A percentile compares a stretch with the other conserved stretches of the same genome.
Evolutionary conservation across 2,113 vertebrate genomes (phyloP).

Genomic region (Embiotoca jacksoni): DNA sequence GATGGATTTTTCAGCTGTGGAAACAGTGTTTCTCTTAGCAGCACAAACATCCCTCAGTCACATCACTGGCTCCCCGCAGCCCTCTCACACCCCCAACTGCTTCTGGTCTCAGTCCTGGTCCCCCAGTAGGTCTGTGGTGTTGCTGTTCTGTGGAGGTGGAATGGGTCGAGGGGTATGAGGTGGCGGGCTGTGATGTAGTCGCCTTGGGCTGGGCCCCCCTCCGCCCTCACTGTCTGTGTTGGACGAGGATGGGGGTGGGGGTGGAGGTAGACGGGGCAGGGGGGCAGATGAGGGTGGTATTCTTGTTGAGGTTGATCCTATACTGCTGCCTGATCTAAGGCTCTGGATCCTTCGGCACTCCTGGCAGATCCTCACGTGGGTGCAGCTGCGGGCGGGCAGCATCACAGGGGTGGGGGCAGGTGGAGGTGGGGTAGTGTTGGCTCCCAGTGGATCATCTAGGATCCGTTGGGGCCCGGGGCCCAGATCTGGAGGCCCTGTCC

Average conservation of each 20-base stretch:
- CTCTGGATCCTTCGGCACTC: conserved; percentile 93
- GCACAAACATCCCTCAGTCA: conserved; percentile 37
- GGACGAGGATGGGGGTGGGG: conserved; percentile 79
- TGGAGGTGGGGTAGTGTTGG: conserved; percentile 78
- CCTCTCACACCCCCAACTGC: not conserved
- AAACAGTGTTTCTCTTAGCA: conserved; percentile 52
- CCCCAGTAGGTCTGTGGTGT: conserved; percentile 81
- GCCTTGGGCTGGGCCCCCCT: conserved; percentile 86
- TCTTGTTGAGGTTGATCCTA: conserved; percentile 79
- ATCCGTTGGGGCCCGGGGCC: conserved; percentile 90
- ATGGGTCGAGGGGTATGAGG: conserved; percentile 78
- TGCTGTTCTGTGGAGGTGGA: conserved; percentile 90
- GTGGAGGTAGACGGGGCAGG: conserved; percentile 73
- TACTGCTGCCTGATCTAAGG: conserved; percentile 82
- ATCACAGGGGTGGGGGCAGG: conserved; percentile 75
- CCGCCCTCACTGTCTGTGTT: conserved; percentile 86
- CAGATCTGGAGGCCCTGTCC: conserved; percentile 71
- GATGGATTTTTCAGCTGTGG: conserved; percentile 20
- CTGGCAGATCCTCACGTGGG: conserved; percentile 87
- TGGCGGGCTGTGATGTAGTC: conserved; percentile 88
- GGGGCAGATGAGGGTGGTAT: conserved; percentile 86
- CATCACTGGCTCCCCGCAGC: not conserved
- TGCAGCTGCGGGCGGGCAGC: conserved; percentile 77
- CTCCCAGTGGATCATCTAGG: conserved; percentile 87
- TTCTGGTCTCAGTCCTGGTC: conserved; percentile 76